Percentiles rank a stretch among this genome's conserved stretches.
phyloP scores from a whole-genome alignment of 2,797 vertebrate genomes.

The Sebastes goodei region DNA sequence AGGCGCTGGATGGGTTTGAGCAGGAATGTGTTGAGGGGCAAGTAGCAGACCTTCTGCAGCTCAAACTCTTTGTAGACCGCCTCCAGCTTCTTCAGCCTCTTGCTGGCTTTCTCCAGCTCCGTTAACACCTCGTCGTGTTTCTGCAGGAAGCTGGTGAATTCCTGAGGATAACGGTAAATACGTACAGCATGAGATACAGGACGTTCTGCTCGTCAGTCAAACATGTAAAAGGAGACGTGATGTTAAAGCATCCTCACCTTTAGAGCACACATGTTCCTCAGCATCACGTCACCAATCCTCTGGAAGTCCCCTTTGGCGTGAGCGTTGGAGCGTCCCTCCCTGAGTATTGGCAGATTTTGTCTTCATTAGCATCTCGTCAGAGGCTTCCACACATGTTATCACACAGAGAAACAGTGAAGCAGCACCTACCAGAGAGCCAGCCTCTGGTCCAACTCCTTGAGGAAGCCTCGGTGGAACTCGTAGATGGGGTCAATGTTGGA shows the following conservation, averaged over 20 bases:
- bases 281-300: conserved; percentile 93
- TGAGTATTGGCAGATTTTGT: conserved; percentile 57
- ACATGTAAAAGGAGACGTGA: accelerated
- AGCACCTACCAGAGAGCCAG: conserved; percentile 89
- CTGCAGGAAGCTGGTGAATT: conserved; percentile 89
- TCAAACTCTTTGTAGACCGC: conserved; percentile 93
- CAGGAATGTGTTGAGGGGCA: conserved; percentile 94
- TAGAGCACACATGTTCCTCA: conserved; percentile 89
- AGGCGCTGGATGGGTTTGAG: conserved; percentile 96
- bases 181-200: accelerated
- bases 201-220: background rate
- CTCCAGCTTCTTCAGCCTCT: conserved; percentile 89
- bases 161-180: conserved; percentile 67
- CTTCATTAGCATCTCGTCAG: background rate
- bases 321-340: conserved; percentile 89
- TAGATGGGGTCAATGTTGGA: conserved; percentile 95
- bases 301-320: conserved; percentile 87
- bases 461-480: conserved; percentile 93
- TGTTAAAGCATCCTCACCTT: conserved; percentile 81
- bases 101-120: conserved; percentile 91
- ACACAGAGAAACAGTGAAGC: background rate
- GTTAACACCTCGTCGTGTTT: conserved; percentile 91
- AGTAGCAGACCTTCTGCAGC: conserved; percentile 96
- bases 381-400: background rate
- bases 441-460: conserved; percentile 93